Base-by-base conservation (phyloP, 2,797 vertebrate genomes). In the Lacerta agilis region DNA sequence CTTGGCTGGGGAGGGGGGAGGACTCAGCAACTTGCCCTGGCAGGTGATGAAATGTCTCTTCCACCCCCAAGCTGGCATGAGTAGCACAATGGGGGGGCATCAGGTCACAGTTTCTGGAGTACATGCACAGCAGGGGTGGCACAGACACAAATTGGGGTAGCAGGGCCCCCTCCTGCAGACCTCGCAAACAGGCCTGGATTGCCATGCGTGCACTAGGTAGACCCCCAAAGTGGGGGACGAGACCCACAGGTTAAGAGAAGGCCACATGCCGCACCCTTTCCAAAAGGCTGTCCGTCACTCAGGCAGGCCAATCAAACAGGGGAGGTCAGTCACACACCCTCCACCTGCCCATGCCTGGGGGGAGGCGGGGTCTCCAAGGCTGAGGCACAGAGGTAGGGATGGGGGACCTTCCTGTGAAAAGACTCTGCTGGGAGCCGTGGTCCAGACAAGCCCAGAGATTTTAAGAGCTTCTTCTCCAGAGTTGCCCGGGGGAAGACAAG, bases 261-360 rank as follows among this genome's bases (percentile, higher is more conserved):
- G 38, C 41, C 23, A 17, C 36, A 3, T 43, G 1, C 33, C 45
- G 27, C 25, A 38, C 43, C 18, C 17, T 49, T 15, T 5, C 18
- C 0, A 3, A 43, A 6, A 18, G 5, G 45, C 49, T 55, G 49
- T 55, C 49, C 49, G 4, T 23, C 2, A 0, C 2, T 18, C 2
- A 13, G 23, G 76, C 20, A 20, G 18, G n/a, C 71, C 25, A 25
- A 69, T 8, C n/a, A 7, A 73, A 73, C 33, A 36, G 61, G 66
- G 23, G 29, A 43, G 38, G n/a, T 11, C 69, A 23, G 33, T 71
- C 38, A 8, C 55, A 58, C 29, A 8, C 15, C 27, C 7, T 8
- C 38, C 58, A 4, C 6, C 43, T 10, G 61, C 36, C 9, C 49
- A 77, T 0, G 64, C 58, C 29, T 17, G 64, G 33, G n/a, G 33